Conservation (phyloP, 2,888 invertebrate genomes). For the Meandrusa payeni region DNA sequence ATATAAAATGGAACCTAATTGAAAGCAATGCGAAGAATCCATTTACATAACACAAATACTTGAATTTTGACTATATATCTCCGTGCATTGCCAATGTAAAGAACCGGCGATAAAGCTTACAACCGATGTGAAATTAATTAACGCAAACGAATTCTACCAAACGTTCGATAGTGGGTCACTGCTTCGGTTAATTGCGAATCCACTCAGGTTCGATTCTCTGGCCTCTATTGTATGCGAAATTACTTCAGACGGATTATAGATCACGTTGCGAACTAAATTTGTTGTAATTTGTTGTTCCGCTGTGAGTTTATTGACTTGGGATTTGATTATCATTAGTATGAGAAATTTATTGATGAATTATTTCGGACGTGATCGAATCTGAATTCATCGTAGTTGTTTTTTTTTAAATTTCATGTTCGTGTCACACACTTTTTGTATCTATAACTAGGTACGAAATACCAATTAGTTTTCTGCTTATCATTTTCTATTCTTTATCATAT, state of each 20-base stretch:
- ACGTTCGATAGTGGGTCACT: constrained; percentile 63
- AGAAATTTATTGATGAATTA: constrained; percentile 14
- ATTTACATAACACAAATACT: no score
- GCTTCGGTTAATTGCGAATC: constrained; percentile 73
- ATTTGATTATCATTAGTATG: constrained; percentile 17
- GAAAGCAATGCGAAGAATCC: no score
- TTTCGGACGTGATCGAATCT: constrained; percentile 20
- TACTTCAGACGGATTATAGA: constrained; percentile 25
- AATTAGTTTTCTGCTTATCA: no score
- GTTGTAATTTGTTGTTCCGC: constrained; percentile 16
- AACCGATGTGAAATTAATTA: constrained; percentile 63
- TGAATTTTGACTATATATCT: no score
- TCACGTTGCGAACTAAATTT: constrained; percentile 18
- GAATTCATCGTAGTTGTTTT: not conserved
- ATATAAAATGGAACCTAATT: no score
- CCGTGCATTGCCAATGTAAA: constrained; percentile 17
- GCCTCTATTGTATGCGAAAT: constrained; percentile 66
- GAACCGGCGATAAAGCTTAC: constrained; percentile 48
- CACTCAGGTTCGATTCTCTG: constrained; percentile 60
- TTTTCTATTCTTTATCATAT: no score
- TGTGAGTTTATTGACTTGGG: constrained; percentile 12
- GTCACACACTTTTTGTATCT: not conserved
- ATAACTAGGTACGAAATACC: not conserved
- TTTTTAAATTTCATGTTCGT: not conserved
- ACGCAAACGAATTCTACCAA: constrained; percentile 46